Evolutionary conservation across 2,113 vertebrate genomes (phyloP), one percentile per base, ranked within the genome.

Genomic region (Gavialis gangeticus): DNA sequence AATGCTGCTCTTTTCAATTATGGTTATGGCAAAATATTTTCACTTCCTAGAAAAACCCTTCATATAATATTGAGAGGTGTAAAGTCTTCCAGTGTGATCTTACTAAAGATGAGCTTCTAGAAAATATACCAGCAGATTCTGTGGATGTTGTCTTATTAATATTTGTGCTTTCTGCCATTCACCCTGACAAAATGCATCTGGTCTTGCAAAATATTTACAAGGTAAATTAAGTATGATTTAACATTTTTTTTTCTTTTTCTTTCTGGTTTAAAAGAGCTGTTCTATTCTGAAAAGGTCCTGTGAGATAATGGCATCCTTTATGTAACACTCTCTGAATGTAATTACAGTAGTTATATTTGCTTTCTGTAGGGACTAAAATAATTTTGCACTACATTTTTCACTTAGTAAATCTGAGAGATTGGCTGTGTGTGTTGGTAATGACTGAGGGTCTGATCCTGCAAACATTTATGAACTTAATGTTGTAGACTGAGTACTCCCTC

Each of bases 111-210:
- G 98, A 99, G 87, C 98, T 99, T 91, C 96, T 97, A 56, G 95
- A 98, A 57, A 98, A 98, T 4, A 91, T 99, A 12, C 98, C 98
- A 2, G 96, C 97, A 75, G 97, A 97, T 63, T 98, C 98, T 3
- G 98, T 99, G 89, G 99, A 99, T 92, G 98, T 98, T 5, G 98
- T 98, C 88, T 99, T 97, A 1, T 97, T 99, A 89, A 99, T 99
- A 97, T 99, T 99, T 91, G 99, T 99, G 69, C 98, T 99, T 79
- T 99, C 99, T 27, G 98, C 99, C 62, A 75, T 99, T 96, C 99
- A 99, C 94, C 99, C 99, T 10, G 98, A 99, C 73, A 99, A 99
- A 98, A 99, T 99, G 99, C 98, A 87, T 91, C 97, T 98, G 91
- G 98, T 98, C 78, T 82, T 99, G 88, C 95, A 97, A 92, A 99